Percentiles rank a stretch among this genome's conserved stretches.
phyloP scores from a whole-genome alignment of 2,113 vertebrate species.

The Mesitornis unicolor region DNA sequence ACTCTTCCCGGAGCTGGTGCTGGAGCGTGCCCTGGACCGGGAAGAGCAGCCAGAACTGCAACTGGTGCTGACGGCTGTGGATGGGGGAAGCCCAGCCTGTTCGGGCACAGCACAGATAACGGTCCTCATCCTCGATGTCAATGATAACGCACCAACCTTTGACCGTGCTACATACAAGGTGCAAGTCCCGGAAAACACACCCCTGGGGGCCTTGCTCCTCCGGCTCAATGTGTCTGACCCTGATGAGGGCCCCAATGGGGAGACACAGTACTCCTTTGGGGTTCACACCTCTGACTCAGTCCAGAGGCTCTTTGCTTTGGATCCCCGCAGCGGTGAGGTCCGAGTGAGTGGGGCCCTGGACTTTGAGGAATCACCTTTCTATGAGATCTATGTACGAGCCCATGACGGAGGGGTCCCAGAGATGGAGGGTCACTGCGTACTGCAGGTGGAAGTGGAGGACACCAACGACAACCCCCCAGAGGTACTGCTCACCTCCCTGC shows the following conservation, averaged over 20 bases:
- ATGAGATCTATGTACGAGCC: slow-evolving; percentile 83
- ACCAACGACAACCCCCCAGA: slow-evolving; percentile 79
- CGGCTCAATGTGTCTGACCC: slow-evolving; percentile 77
- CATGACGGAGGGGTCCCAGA: slow-evolving; percentile 81
- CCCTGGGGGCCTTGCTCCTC: slow-evolving; percentile 69
- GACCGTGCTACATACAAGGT: slow-evolving; percentile 68
- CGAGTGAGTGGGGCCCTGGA: slow-evolving; percentile 77
- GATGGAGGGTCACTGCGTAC: slow-evolving; percentile 82
- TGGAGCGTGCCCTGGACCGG: slow-evolving; percentile 77
- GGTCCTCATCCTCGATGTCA: slow-evolving; percentile 81
- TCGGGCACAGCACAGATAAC: slow-evolving; percentile 75
- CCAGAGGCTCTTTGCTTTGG: slow-evolving; percentile 74
- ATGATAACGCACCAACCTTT: slow-evolving; percentile 84
- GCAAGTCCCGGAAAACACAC: slow-evolving; percentile 71
- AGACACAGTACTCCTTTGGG: slow-evolving; percentile 75
- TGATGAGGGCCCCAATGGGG: slow-evolving; percentile 82
- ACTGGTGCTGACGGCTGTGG: slow-evolving; percentile 77
- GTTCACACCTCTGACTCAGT: slow-evolving; percentile 75
- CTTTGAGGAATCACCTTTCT: slow-evolving; percentile 78
- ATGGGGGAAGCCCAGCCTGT: slow-evolving; percentile 74
- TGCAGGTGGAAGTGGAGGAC: slow-evolving; percentile 77
- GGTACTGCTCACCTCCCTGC: slow-evolving; percentile 74
- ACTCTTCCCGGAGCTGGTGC: slow-evolving; percentile 79
- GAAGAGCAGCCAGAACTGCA: slow-evolving; percentile 74
- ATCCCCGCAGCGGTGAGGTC: slow-evolving; percentile 76